These are phyloP conservation scores for Xiphophorus hellerii DNA, from an alignment of 2,113 vertebrate genomes.

Conservation along the genomic window DNA sequence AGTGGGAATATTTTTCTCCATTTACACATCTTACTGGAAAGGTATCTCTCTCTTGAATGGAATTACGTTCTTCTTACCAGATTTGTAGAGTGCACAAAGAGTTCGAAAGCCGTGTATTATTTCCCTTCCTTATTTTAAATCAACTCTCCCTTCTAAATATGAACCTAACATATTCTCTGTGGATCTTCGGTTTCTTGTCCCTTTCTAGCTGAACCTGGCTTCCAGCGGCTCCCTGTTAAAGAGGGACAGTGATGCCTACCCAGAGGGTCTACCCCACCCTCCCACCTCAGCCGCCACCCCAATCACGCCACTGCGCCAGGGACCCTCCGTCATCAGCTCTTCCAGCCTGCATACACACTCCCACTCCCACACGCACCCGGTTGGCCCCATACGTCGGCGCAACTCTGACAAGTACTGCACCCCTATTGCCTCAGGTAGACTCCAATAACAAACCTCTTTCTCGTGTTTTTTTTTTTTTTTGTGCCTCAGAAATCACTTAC, in stretches of 20 bases:
- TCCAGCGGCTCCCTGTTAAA: constrained; percentile 91
- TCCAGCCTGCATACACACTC: constrained; percentile 87
- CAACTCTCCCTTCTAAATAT: neutral
- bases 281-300: constrained; percentile 95
- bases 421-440: constrained; percentile 95
- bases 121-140: neutral
- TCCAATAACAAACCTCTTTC: neutral
- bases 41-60: too few relatives aligned
- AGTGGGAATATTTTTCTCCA: neutral
- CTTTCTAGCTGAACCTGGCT: constrained; percentile 87
- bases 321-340: constrained; percentile 96
- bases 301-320: constrained; percentile 93
- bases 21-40: neutral
- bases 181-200: neutral
- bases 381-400: constrained; percentile 93
- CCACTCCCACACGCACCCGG: constrained; percentile 79
- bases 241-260: constrained; percentile 92
- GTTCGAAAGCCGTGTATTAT: neutral
- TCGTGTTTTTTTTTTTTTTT: too few relatives aligned
- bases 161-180: neutral
- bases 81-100: neutral
- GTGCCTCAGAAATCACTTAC: too few relatives aligned
- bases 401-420: constrained; percentile 99
- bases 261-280: constrained; percentile 94
- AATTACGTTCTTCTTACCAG: too few relatives aligned